phyloP scores from a whole-genome alignment of 2,888 invertebrate species.

The Brachyptera risi region DNA sequence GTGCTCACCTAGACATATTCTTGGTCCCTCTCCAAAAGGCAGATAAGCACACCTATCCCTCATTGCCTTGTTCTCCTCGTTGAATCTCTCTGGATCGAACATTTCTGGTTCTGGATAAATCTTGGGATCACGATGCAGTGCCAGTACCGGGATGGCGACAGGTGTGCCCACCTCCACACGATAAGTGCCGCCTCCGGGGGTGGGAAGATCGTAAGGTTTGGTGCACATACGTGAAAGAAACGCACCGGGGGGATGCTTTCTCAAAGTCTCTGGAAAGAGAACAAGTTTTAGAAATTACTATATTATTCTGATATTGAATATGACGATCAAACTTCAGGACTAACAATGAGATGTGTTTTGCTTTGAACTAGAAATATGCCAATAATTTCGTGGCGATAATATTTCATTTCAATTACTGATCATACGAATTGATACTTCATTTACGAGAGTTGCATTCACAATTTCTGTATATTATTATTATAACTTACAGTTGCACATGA shows the following conservation, averaged over 20 bases:
- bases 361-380: too few species aligned
- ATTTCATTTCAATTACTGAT: too few species aligned
- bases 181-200: conserved; percentile 33
- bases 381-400: too few species aligned
- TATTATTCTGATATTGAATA: neutral
- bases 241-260: conserved; percentile 38
- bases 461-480: too few species aligned
- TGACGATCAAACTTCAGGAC: neutral
- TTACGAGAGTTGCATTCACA: too few species aligned
- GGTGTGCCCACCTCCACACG: conserved; percentile 41
- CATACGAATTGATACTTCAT: too few species aligned
- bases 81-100: conserved; percentile 48
- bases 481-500: too few species aligned
- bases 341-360: neutral
- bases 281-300: too few species aligned
- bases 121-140: conserved; percentile 44
- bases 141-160: conserved; percentile 41
- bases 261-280: conserved; percentile 37
- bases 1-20: conserved; percentile 42
- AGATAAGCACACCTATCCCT: conserved; percentile 39
- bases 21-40: conserved; percentile 44
- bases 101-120: conserved; percentile 45
- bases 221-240: conserved; percentile 39
- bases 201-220: conserved; percentile 39
- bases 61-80: conserved; percentile 41